These are phyloP conservation scores for Macaca mulatta DNA, from an alignment of 2,113 vertebrate species.

Conservation along the genomic window DNA sequence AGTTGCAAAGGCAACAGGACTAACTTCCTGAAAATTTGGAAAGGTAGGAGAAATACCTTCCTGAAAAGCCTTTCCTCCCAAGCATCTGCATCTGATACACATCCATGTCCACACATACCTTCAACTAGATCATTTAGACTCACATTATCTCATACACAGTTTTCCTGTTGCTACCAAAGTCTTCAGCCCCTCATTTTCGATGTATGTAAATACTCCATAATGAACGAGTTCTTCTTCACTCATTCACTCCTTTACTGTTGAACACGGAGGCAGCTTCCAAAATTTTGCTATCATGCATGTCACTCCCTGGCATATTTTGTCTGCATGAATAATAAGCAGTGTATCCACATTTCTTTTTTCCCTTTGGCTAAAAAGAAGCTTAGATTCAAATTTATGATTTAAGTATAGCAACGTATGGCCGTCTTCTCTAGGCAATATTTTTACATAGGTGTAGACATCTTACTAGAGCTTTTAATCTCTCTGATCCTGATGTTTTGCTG, in stretches of 20 bases:
- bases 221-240: background rate
- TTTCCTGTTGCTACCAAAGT: background rate
- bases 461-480: background rate
- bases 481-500: background rate
- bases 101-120: rapidly evolving
- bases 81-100: rapidly evolving
- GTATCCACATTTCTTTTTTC: background rate
- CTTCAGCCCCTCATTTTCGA: background rate
- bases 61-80: background rate
- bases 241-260: background rate
- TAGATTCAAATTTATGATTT: background rate
- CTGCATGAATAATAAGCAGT: background rate
- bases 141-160: background rate
- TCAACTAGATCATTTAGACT: background rate
- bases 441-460: background rate
- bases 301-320: background rate
- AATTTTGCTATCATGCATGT: background rate
- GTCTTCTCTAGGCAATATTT: background rate
- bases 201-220: background rate
- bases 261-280: background rate
- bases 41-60: no score
- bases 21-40: background rate
- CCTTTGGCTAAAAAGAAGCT: background rate
- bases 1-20: background rate
- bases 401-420: background rate